Base-by-base conservation (phyloP, 2,888 invertebrate genomes). In the Sicus ferrugineus region DNA sequence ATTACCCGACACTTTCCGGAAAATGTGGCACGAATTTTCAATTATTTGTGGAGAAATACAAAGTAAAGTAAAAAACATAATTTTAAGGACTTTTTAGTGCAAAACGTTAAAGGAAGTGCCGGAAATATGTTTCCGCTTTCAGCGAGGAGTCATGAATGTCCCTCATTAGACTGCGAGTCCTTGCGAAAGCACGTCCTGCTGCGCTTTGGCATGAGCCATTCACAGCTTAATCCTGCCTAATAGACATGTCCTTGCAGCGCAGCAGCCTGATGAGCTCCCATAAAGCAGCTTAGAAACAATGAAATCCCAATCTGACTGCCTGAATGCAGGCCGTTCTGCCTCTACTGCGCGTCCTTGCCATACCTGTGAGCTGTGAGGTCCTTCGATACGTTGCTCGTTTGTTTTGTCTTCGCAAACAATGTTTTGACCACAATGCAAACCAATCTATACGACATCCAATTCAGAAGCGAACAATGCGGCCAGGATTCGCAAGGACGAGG, bases 391-490 rank as follows among this genome's bases (percentile, higher is more conserved):
- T n/a, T 62, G 62, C 62, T 62, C 62, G 42, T 62, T 62, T 54
- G 65, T 70, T 71, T 74, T 71, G 50, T 54, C 54, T 71, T 67
- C 62, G 70, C 14, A 34, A 38, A 54, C 31, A 66, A 59, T 74
- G 71, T 74, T 74, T 72, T 74, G 74, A 74, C 74, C 74, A 72
- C 74, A 74, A 67, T 73, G 62, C 70, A 65, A 73, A 74, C 73
- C 74, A 74, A 74, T 72, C 72, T 73, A 71, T 69, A 62, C 67
- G 65, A 71, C 23, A 54, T 54, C 28, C 54, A 54, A 54, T 54
- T 54, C 26, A 28, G 28, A 23, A 2, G 16, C 26, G 71, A 67
- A 74, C 66, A 72, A 52, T 14, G 52, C 42, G n/a, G 48, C 30
- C 1, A 65, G 54, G 54, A 54, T 65, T 65, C 54, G 65, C 65